Base-by-base conservation (phyloP, 2,113 vertebrate genomes). In the Polypterus bichir region DNA sequence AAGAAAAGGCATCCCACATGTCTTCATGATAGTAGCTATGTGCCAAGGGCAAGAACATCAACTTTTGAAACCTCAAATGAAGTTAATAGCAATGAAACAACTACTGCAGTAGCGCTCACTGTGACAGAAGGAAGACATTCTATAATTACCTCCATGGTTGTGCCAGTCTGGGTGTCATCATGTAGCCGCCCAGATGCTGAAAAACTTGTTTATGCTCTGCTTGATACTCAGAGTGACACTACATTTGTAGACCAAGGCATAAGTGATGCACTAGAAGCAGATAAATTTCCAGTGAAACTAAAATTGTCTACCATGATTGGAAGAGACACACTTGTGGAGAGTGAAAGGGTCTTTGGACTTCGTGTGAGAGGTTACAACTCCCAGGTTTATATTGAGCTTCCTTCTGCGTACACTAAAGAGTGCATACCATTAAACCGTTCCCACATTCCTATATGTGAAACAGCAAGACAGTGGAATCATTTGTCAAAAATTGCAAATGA, bases 231-330 rank as follows among this genome's bases (percentile, higher is more conserved):
- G 45, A 45, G 61, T 47, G 54, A 55, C 52, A 63, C 53, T 5
- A 53, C 48, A 2, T 63, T 57, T 44, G 48, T 56, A 6, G 53
- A 63, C 46, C 52, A 63, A 48, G 54, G 52, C 44, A 9, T 62
- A 9, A 51, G 49, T 7, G 10, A 11, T 7, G 47, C 53, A 47
- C 44, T 62, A n/a, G 48, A 57, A 10, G 27, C 7, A 5, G 48
- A 57, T 9, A 46, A 49, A 4, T 52, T n/a, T 44, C 69, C 69
- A 56, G 67, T 69, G n/a, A 68, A 66, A 62, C 5, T 68, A 56
- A 68, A 65, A 47, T 66, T 68, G 8, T 48, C 70, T 46, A 70
- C 67, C 7, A 67, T 72, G 70, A 67, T 70, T 56, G 63, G 68
- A 44, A 66, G 8, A 44, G 64, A 71, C n/a, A 63, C 66, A 10